A percentile compares a stretch with the other conserved stretches of the same genome.
Conservation (phyloP, 2,113 vertebrate genomes). For the Eubucco bourcierii region DNA sequence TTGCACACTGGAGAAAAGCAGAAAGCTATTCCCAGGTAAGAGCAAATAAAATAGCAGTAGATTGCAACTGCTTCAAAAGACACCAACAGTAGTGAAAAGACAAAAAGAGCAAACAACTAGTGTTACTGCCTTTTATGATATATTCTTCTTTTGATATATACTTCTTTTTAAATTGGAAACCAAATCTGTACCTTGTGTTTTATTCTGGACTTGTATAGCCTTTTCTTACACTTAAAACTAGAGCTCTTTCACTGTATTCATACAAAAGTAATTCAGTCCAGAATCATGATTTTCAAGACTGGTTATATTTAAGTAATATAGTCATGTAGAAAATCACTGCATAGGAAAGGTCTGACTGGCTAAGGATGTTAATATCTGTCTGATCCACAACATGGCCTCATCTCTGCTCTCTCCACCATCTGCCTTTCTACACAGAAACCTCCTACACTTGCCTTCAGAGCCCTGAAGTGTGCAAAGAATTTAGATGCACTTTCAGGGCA, state of each 20-base stretch:
- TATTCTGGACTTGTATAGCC: background rate
- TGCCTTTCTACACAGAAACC: fast-evolving
- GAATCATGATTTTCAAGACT: background rate
- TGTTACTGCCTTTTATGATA: background rate
- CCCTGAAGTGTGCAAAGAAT: background rate
- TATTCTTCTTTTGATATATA: background rate
- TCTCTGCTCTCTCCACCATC: background rate
- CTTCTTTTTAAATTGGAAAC: background rate
- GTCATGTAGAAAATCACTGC: background rate
- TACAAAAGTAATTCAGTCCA: background rate
- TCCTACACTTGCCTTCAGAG: background rate
- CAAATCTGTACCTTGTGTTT: background rate
- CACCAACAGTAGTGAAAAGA: background rate
- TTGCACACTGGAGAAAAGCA: background rate
- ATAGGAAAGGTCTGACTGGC: background rate
- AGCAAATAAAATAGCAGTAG: background rate
- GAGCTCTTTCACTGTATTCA: background rate
- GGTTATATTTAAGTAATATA: background rate
- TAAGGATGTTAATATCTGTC: background rate
- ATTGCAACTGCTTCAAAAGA: background rate
- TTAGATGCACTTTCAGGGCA: background rate
- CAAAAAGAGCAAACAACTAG: background rate
- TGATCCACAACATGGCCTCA: background rate
- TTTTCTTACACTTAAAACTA: background rate
- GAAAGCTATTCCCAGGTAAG: background rate